These are phyloP conservation scores for Charanyca ferruginea DNA, from an alignment of 2,888 invertebrate genomes.

Conservation along the genomic window DNA sequence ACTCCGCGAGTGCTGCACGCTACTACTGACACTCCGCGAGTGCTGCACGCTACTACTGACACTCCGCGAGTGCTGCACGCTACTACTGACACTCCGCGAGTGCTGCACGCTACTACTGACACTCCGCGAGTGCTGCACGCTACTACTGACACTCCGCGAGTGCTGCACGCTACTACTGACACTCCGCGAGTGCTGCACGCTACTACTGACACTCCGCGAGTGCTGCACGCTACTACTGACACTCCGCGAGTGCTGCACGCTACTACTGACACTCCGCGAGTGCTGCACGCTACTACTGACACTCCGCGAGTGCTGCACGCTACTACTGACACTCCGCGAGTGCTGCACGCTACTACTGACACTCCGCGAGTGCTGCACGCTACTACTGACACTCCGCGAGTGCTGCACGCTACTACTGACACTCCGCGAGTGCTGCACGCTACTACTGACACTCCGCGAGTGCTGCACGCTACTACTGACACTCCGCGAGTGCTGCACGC, in stretches of 20 bases:
- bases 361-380: no score
- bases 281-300: no score
- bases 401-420: conserved; percentile 89
- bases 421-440: no score
- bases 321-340: conserved; percentile 87
- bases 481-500: conserved; percentile 88
- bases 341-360: no score
- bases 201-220: conserved; percentile 86
- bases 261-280: conserved; percentile 95
- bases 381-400: conserved; percentile 86
- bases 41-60: conserved; percentile 89
- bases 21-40: conserved; percentile 86
- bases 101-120: no score
- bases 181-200: no score
- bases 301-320: conserved; percentile 88
- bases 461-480: no score
- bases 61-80: no score
- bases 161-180: no score
- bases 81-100: conserved; percentile 95
- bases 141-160: conserved; percentile 87
- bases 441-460: conserved; percentile 95
- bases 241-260: no score
- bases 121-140: conserved; percentile 88
- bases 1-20: no score
- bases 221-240: conserved; percentile 89